These are phyloP conservation scores for Tangara arthus DNA, from an alignment of 2,797 vertebrate species.

Conservation along the genomic window DNA sequence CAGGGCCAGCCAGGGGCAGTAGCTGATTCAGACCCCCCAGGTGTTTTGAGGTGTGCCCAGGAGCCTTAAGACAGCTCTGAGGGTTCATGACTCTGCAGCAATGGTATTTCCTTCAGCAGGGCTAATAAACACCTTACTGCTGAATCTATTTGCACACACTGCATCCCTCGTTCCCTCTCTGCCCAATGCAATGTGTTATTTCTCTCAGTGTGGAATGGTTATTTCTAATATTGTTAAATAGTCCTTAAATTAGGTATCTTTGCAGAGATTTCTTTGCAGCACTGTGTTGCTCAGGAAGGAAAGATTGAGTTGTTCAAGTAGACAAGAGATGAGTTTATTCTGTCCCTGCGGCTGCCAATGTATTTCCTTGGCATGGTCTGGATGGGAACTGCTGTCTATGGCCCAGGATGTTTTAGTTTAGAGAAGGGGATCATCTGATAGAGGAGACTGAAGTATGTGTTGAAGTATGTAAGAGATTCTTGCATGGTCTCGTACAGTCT, in stretches of 20 bases:
- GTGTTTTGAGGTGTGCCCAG: neutral
- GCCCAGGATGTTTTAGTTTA: neutral
- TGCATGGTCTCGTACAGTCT: neutral
- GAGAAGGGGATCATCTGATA: neutral
- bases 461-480: neutral
- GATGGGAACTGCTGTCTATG: neutral
- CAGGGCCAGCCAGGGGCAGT: fast-evolving
- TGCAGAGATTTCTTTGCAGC: neutral
- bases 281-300: fast-evolving
- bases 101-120: neutral
- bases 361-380: fast-evolving
- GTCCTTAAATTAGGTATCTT: fast-evolving
- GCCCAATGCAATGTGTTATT: fast-evolving
- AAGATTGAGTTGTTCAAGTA: neutral
- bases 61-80: neutral
- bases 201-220: neutral
- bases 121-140: neutral
- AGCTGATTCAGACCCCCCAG: fast-evolving
- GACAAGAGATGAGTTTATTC: neutral
- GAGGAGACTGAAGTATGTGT: neutral
- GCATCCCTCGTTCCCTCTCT: neutral
- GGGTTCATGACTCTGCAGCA: neutral
- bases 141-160: neutral
- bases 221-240: neutral
- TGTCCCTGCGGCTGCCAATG: neutral